A percentile compares a stretch with the other conserved stretches of the same genome.
These are phyloP conservation scores for Hydroisotoma schaefferi DNA, from an alignment of 2,888 invertebrate species.

Conservation along the genomic window DNA sequence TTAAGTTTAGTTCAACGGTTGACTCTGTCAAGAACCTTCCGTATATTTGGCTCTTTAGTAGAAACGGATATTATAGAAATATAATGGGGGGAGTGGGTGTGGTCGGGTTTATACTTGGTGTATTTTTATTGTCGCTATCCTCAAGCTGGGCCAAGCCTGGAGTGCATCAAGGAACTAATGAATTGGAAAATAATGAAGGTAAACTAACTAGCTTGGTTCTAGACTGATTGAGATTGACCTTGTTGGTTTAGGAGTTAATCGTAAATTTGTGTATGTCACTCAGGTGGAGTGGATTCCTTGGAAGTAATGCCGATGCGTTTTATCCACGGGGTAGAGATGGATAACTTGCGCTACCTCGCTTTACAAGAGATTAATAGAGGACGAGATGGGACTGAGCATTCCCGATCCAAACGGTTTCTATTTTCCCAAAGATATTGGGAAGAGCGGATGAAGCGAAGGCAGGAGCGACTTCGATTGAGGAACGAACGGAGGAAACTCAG, in stretches of 20 bases:
- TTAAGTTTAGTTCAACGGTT: too few species aligned
- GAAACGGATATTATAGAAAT: too few species aligned
- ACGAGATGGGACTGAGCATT: background rate
- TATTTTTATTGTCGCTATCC: too few species aligned
- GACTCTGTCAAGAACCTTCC: too few species aligned
- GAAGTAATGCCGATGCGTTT: background rate
- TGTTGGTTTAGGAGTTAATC: background rate
- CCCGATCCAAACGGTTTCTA: background rate
- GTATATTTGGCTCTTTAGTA: too few species aligned
- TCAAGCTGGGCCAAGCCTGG: too few species aligned
- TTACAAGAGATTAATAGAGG: background rate
- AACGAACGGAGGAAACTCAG: conserved; percentile 14
- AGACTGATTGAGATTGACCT: background rate
- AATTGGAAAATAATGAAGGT: background rate
- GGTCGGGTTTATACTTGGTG: too few species aligned
- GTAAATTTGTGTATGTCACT: background rate
- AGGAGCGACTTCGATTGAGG: conserved; percentile 1
- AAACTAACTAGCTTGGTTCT: background rate
- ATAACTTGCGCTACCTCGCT: background rate
- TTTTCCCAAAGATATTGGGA: background rate
- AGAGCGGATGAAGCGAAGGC: background rate
- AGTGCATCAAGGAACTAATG: background rate
- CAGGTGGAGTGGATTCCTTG: background rate
- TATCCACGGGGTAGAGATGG: background rate
- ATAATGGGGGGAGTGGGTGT: too few species aligned